Conservation (phyloP, 2,113 vertebrate genomes). For the Channa maculata region DNA sequence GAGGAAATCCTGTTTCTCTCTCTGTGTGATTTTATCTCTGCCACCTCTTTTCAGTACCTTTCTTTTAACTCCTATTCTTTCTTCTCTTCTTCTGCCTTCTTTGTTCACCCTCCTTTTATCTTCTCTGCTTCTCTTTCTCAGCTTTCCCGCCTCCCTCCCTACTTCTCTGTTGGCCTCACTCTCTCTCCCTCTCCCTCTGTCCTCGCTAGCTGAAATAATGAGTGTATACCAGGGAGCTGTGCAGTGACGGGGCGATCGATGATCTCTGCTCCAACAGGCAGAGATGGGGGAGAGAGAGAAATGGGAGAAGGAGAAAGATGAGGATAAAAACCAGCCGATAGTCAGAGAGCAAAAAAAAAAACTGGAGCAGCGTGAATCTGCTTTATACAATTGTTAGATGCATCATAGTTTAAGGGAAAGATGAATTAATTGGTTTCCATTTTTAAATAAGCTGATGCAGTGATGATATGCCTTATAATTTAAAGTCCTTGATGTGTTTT, state of each 20-base stretch:
- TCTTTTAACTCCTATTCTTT: conserved; percentile 5
- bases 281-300: conserved; percentile 41
- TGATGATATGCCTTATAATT: conserved; percentile 56
- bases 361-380: conserved; percentile 43
- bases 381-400: conserved; percentile 48
- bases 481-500: conserved; percentile 57
- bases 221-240: conserved; percentile 70
- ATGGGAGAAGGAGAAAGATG: conserved; percentile 42
- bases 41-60: conserved; percentile 12
- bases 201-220: conserved; percentile 78
- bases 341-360: conserved; percentile 44
- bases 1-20: conserved; percentile 9
- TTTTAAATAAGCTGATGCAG: conserved; percentile 61
- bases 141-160: conserved; percentile 18
- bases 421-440: conserved; percentile 64
- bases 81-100: conserved; percentile 22
- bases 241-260: conserved; percentile 74
- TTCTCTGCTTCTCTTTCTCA: conserved; percentile 15
- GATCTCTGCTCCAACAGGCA: conserved; percentile 72
- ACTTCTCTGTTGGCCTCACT: conserved; percentile 23
- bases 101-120: conserved; percentile 51
- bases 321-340: conserved; percentile 59
- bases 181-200: conserved; percentile 43
- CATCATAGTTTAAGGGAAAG: conserved; percentile 54
- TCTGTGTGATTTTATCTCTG: conserved; percentile 29